Conservation (phyloP, 2,113 vertebrate species). For the Coreoperca whiteheadi region DNA sequence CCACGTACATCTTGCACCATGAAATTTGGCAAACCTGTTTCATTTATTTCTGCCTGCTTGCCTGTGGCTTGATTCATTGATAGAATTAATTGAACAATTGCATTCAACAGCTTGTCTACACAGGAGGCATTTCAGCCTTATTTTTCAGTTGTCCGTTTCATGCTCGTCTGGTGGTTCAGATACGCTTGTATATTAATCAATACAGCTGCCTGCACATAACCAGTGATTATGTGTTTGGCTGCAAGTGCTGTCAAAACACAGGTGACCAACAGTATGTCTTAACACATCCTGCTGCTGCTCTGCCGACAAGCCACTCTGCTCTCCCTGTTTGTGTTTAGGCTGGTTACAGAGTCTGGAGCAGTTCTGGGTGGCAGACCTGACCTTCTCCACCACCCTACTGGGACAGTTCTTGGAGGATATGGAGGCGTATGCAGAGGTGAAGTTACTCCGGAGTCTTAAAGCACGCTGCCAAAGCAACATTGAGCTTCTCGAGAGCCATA, state of each 20-base stretch:
- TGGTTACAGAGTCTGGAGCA: conserved; percentile 99
- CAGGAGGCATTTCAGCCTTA: no score
- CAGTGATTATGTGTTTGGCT: not conserved
- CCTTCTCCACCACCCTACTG: conserved; percentile 96
- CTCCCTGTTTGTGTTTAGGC: conserved; percentile 78
- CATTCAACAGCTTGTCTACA: not conserved
- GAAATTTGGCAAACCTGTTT: not conserved
- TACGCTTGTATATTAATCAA: not conserved
- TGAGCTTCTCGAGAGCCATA: not conserved
- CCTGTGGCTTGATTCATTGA: not conserved
- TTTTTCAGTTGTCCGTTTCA: not conserved
- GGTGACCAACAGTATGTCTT: not conserved
- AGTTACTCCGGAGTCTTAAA: not conserved
- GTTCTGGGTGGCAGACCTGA: conserved; percentile 98
- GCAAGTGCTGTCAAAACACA: not conserved
- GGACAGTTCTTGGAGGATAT: conserved; percentile 99
- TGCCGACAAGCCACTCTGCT: not conserved
- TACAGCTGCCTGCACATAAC: no score
- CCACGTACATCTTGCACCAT: not conserved
- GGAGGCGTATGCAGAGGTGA: conserved; percentile 98
- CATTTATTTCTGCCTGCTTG: not conserved
- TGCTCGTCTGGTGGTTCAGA: not conserved
- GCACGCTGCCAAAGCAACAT: not conserved
- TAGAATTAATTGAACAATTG: not conserved
- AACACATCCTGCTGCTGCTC: not conserved